Evolutionary conservation across 2,113 vertebrate species (phyloP).

Genomic region (Phalacrocorax brasilianus): DNA sequence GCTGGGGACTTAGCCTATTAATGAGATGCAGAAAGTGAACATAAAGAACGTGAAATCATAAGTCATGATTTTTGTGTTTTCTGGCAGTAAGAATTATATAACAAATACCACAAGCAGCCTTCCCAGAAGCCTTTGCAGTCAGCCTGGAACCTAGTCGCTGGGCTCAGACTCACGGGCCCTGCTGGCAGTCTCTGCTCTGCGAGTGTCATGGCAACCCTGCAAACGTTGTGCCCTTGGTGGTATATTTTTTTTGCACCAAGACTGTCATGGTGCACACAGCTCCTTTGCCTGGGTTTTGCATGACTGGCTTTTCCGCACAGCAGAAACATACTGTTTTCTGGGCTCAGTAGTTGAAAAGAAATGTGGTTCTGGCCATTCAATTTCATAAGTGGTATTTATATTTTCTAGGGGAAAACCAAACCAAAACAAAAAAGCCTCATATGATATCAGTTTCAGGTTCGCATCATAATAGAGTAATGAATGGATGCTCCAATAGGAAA

Average conservation of each 20-base stretch:
- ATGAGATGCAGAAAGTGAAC: background rate
- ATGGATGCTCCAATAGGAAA: background rate
- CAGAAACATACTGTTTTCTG: background rate
- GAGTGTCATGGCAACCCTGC: background rate
- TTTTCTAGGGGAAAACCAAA: background rate
- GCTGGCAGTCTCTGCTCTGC: background rate
- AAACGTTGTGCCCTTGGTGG: background rate
- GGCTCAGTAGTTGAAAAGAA: background rate
- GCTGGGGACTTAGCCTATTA: background rate
- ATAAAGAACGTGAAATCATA: background rate
- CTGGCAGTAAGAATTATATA: background rate
- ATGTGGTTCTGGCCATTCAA: background rate
- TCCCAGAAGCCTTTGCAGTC: background rate
- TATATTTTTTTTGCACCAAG: background rate
- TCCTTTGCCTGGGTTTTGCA: background rate
- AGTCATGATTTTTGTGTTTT: background rate
- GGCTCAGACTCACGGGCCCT: background rate
- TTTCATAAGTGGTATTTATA: background rate
- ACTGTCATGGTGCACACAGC: background rate
- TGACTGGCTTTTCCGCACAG: rapidly evolving
- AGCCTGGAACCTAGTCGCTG: background rate
- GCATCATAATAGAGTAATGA: background rate
- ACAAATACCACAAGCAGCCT: background rate
- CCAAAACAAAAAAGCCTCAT: background rate
- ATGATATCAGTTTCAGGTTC: background rate